Base-by-base conservation (phyloP, 2,113 vertebrate species). In the Puffinus mauretanicus region DNA sequence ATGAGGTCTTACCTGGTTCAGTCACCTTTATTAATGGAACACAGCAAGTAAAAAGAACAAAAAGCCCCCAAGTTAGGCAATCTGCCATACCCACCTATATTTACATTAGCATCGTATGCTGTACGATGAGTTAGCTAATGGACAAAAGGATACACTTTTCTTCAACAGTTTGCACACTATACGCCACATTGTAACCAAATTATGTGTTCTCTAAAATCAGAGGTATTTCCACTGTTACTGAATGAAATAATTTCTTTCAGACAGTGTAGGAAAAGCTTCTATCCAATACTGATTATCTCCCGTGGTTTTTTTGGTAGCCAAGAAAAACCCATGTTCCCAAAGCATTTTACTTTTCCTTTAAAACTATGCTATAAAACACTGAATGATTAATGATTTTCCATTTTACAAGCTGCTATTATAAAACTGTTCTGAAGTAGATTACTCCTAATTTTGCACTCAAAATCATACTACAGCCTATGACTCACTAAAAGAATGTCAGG, bases 361-460 rank as follows among this genome's bases (percentile, higher is more conserved):
- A 79, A 97, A 79, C 20, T 71, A 32, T 22, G 9, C 58, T 80
- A 65, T 52, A 72, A 92, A 90, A 13, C 1, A 7, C 10, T 21
- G 44, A 90, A 69, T 30, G 21, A 95, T 86, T 77, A 87, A 93
- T 26, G 32, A 87, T 40, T 93, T 93, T 82, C 61, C 38, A 76
- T 88, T 94, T 91, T 38, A 82, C 47, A 93, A 80, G 57, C 61
- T 90, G 47, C 44, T 44, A 66, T 46, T 70, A 51, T 71, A 89
- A 84, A 95, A 90, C 19, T 92, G 34, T 92, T 88, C 52, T 55
- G 47, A 96, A 92, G 22, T 15, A 88, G n/a, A 82, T 93, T 79
- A 87, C 29, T 93, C 84, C 55, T 82, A 90, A 75, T 95, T 81
- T 90, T 92, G 61, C 65, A 85, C 93, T 93, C 85, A 94, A 82